Conservation (phyloP, 2,113 vertebrate species). For the Saimiri boliviensis region DNA sequence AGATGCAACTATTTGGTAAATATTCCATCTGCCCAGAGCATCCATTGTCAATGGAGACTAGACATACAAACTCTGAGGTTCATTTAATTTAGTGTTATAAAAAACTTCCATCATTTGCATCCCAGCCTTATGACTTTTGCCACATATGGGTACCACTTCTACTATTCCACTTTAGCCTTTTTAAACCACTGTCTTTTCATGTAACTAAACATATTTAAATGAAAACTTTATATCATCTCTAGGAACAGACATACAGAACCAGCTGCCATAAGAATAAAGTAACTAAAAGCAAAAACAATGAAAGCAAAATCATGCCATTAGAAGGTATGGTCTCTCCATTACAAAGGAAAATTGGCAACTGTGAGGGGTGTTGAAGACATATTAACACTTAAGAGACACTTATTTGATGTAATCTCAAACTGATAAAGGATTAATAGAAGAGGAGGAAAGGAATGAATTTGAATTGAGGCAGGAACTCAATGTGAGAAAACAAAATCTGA, state of each 20-base stretch:
- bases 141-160: not conserved
- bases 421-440: not conserved
- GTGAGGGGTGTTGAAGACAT: not conserved
- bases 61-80: not conserved
- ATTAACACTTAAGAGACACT: not conserved
- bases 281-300: conserved; percentile 44
- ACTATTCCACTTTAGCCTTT: not conserved
- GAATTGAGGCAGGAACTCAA: not conserved
- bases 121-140: not conserved
- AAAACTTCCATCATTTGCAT: not conserved
- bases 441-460: not conserved
- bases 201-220: conserved; percentile 10
- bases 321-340: not conserved
- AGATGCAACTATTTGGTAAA: not conserved
- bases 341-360: not conserved
- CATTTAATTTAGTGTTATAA: not conserved
- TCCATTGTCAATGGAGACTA: not conserved
- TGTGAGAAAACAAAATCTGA: not conserved
- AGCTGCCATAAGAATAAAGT: not conserved
- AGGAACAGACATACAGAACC: not conserved
- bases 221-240: not conserved
- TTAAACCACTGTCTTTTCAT: not conserved
- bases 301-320: conserved; percentile 34
- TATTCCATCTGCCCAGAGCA: not conserved
- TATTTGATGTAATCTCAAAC: not conserved